Evolutionary conservation across 2,113 vertebrate species (phyloP).

Genomic region (Tympanuchus pallidicinctus): DNA sequence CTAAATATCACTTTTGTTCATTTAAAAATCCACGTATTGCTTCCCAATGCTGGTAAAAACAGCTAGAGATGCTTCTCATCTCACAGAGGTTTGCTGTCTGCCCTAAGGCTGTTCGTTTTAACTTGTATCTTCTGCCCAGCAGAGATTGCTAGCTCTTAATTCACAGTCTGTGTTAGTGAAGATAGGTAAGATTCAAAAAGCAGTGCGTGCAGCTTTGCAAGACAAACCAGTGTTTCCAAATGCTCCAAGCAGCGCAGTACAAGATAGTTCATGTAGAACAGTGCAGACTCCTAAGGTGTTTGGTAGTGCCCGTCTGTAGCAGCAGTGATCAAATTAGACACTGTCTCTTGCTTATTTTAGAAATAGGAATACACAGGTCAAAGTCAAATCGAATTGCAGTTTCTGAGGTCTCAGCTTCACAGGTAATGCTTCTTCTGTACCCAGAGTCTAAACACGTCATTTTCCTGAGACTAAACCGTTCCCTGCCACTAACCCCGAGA

Average conservation of each 20-base stretch:
- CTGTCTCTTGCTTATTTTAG: not conserved
- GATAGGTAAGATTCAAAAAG: not conserved
- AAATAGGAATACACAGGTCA: not conserved
- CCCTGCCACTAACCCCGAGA: too few species aligned
- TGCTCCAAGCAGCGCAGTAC: accelerated
- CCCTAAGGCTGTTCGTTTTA: not conserved
- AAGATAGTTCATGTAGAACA: not conserved
- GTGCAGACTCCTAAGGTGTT: accelerated
- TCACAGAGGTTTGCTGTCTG: not conserved
- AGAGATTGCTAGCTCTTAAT: not conserved
- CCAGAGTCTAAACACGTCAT: not conserved
- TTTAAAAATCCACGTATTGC: conserved; percentile 2
- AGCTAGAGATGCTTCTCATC: not conserved
- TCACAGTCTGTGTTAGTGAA: not conserved
- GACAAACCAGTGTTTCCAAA: not conserved
- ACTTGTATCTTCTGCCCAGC: accelerated
- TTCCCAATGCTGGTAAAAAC: not conserved
- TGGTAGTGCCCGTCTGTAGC: not conserved
- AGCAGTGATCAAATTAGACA: not conserved
- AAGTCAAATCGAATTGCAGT: not conserved
- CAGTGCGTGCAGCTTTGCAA: not conserved
- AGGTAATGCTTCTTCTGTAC: not conserved
- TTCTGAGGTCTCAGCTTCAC: not conserved
- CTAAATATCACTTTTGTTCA: not conserved
- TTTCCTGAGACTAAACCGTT: not conserved